phyloP scores from a whole-genome alignment of 2,797 vertebrate genomes.

The Fringilla coelebs region DNA sequence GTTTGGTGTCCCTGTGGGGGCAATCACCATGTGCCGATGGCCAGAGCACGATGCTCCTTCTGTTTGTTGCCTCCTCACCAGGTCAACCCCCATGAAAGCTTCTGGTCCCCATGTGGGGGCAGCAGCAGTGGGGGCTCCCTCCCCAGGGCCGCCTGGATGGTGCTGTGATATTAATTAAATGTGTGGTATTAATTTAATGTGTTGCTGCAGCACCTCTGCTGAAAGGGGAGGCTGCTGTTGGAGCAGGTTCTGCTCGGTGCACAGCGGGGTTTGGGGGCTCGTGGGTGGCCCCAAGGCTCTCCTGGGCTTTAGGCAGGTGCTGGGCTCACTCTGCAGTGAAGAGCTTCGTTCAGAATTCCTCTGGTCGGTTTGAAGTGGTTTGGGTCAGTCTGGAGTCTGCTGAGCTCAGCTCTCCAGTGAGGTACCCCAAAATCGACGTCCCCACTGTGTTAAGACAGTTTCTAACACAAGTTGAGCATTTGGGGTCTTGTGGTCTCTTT shows the following conservation, averaged over 20 bases:
- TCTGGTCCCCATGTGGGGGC: neutral
- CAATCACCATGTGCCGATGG: rapidly evolving
- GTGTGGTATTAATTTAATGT: rapidly evolving
- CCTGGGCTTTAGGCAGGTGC: rapidly evolving
- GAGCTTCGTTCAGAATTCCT: neutral
- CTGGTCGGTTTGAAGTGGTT: neutral
- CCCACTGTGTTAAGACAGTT: rapidly evolving
- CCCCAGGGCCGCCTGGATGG: rapidly evolving
- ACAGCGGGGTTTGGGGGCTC: rapidly evolving
- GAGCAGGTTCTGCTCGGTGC: rapidly evolving
- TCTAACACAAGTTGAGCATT: rapidly evolving
- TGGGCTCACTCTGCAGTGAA: neutral
- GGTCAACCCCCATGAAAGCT: neutral
- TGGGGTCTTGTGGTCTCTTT: neutral
- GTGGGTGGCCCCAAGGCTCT: rapidly evolving
- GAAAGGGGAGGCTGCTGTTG: neutral
- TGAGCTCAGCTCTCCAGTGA: neutral
- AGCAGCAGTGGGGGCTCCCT: neutral
- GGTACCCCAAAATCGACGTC: neutral
- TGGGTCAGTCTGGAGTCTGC: neutral
- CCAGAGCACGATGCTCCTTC: neutral
- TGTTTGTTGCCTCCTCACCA: neutral
- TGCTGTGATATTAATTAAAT: rapidly evolving
- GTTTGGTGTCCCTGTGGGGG: neutral
- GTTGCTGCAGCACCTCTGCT: rapidly evolving